phyloP scores from a whole-genome alignment of 2,888 invertebrate genomes.

The Chrysolina oricalcia region DNA sequence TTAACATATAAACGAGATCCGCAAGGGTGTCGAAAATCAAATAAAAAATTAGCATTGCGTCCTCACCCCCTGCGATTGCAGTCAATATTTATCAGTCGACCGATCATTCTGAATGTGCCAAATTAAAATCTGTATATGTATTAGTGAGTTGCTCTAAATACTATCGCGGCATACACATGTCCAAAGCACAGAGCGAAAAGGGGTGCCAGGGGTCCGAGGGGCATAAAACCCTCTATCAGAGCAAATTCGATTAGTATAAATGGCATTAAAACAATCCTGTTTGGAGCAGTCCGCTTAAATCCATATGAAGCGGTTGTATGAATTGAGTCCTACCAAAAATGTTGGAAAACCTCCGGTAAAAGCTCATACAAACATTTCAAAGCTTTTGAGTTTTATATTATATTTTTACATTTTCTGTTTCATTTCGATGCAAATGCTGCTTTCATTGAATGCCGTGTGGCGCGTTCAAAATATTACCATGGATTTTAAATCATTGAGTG shows the following conservation, averaged over 20 bases:
- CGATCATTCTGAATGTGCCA: constrained; percentile 69
- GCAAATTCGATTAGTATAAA: constrained; percentile 77
- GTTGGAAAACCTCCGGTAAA: constrained; percentile 58
- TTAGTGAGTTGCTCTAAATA: constrained; percentile 67
- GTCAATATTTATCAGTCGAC: constrained; percentile 70
- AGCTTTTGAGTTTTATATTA: constrained; percentile 47
- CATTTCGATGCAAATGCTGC: neutral
- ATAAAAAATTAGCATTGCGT: constrained; percentile 65
- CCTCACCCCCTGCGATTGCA: constrained; percentile 60
- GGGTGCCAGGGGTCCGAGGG: constrained; percentile 49
- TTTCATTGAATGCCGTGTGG: neutral
- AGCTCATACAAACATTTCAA: constrained; percentile 48
- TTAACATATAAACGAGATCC: constrained; percentile 51
- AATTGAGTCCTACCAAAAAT: constrained; percentile 54
- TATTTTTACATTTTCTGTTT: constrained; percentile 30
- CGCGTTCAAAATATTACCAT: neutral
- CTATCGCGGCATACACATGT: constrained; percentile 68
- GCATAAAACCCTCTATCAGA: constrained; percentile 65
- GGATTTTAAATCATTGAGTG: neutral
- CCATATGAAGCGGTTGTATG: constrained; percentile 56
- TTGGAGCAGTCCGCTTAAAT: constrained; percentile 68
- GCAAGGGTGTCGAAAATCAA: constrained; percentile 48
- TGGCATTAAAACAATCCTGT: constrained; percentile 77
- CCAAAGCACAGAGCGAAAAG: constrained; percentile 48
- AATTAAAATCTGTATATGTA: constrained; percentile 67